phyloP scores from a whole-genome alignment of 2,888 invertebrate genomes.

The Chymomyza procnemis region DNA sequence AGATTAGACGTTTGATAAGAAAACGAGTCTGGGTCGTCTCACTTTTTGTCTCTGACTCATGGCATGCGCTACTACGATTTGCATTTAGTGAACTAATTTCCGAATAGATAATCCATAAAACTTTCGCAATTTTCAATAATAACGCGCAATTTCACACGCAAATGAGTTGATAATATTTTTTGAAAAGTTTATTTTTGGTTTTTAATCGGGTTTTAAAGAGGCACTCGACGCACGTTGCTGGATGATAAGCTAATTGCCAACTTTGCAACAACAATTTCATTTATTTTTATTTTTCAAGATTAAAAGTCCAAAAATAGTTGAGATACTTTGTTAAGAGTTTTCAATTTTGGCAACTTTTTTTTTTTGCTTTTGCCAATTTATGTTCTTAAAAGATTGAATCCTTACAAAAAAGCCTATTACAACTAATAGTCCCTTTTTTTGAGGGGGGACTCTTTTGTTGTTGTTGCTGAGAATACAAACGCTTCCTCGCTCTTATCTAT shows the following conservation, averaged over 20 bases:
- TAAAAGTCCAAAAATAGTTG: background rate
- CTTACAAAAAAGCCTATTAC: constrained; percentile 22
- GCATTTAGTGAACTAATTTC: constrained; percentile 10
- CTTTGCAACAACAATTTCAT: background rate
- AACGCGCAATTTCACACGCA: constrained; percentile 19
- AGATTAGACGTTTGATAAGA: background rate
- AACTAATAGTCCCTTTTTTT: too few species aligned
- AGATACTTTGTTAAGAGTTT: background rate
- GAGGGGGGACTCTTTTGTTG: background rate
- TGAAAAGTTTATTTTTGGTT: background rate
- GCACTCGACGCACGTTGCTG: background rate
- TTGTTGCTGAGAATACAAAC: background rate
- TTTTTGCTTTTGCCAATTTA: constrained; percentile 14
- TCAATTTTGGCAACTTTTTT: background rate
- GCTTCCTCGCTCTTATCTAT: constrained; percentile 46
- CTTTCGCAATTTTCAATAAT: constrained; percentile 8
- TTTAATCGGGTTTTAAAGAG: background rate
- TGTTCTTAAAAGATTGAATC: constrained; percentile 30
- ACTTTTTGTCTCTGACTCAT: constrained; percentile 33
- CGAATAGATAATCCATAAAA: constrained; percentile 27
- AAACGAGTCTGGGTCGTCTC: too few species aligned
- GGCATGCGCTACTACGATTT: constrained; percentile 7
- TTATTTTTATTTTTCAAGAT: background rate
- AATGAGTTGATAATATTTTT: constrained; percentile 8
- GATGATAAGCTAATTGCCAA: constrained; percentile 17